Percentiles rank a stretch among this genome's conserved stretches.
phyloP scores from a whole-genome alignment of 2,113 vertebrate species.

The Dicrurus megarhynchus region DNA sequence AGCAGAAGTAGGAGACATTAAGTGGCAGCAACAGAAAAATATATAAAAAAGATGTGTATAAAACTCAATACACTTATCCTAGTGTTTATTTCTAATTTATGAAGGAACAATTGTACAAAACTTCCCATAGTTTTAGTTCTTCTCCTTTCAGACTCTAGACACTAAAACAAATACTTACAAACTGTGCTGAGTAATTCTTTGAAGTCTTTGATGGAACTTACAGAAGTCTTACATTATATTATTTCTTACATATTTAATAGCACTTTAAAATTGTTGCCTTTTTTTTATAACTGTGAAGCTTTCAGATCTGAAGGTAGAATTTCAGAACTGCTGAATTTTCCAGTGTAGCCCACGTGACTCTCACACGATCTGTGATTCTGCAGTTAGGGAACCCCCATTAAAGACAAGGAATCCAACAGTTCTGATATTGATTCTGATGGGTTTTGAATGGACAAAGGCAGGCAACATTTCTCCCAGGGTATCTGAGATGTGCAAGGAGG shows the following conservation, averaged over 20 bases:
- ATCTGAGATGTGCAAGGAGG: neutral
- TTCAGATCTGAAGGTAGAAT: neutral
- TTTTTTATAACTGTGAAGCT: neutral
- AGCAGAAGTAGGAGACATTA: neutral
- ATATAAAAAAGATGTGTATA: neutral
- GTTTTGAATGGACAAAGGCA: neutral
- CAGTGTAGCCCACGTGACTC: fast-evolving
- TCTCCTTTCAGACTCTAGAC: neutral
- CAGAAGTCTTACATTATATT: neutral
- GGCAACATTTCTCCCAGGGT: neutral
- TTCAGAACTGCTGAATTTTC: neutral
- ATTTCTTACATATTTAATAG: neutral
- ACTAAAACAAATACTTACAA: neutral
- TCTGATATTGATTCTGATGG: neutral
- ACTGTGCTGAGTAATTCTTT: neutral
- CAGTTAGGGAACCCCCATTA: neutral
- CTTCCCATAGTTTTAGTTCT: neutral
- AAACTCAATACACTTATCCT: neutral
- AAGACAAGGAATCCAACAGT: neutral
- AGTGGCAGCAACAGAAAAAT: neutral
- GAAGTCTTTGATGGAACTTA: neutral
- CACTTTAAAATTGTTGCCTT: neutral
- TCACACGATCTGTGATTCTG: neutral
- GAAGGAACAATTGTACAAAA: neutral
- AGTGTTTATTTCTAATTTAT: neutral